Evolutionary conservation across 2,797 vertebrate genomes (phyloP), one percentile per base, ranked within the genome.

Genomic region (Acrocephalus scirpaceus): DNA sequence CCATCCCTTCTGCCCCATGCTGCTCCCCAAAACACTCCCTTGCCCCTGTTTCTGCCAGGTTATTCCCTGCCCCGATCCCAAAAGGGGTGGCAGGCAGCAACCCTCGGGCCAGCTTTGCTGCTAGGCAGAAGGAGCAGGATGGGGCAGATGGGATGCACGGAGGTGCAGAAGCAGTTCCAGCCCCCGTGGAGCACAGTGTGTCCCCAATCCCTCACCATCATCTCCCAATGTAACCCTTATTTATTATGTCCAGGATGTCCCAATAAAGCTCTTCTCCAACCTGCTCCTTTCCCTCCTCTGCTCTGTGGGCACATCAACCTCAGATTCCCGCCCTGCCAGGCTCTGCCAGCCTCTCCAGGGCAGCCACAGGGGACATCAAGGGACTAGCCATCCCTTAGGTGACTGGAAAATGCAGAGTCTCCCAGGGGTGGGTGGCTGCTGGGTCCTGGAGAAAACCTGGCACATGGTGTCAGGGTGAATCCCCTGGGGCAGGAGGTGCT

Each of bases 241-340:
- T 97, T 97, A 97, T 97, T 96, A 92, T 69, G 73, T 34, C 36
- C 90, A 75, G 29, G 57, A 70, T 69, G 20, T 71, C 89, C 85
- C 78, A 97, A 97, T 97, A 97, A 97, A 97, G 71, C 50, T 93
- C 47, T 88, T 93, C 70, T 77, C 7, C 5, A 92, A 76, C 22
- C 72, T 3, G 8, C 75, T 91, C 36, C 5, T 51, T 74, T 44
- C 26, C 11, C 3, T 81, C 25, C 38, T 87, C 48, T 76, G 60
- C 16, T 92, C 38, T 51, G 21, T 34, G 42, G 25, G 40, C 22
- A 25, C 29, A 20, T 34, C 17, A 61, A 19, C 19, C 13, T 18
- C 34, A 26, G 48, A 40, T 14, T 17, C 5, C 5, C 18, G 26
- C 30, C 20, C 2, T 0, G 1, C 4, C 0, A 0, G 47, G 56